These are phyloP conservation scores for Chrysolina haemoptera DNA, from an alignment of 2,888 invertebrate genomes.

Conservation along the genomic window DNA sequence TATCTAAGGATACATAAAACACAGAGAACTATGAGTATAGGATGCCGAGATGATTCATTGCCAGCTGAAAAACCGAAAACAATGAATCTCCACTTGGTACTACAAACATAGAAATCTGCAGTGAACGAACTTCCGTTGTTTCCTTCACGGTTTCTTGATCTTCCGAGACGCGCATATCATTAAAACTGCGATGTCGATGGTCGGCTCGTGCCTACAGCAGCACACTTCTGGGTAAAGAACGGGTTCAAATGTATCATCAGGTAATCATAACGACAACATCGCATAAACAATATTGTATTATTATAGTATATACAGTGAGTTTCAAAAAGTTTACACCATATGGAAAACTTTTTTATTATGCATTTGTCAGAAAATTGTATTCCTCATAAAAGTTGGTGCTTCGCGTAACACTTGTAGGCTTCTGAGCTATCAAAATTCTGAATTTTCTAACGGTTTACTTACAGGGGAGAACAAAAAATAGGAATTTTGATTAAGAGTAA, in stretches of 20 bases:
- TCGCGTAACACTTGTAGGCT: no score
- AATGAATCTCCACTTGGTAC: conserved; percentile 44
- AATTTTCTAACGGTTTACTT: no score
- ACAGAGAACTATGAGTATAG: conserved; percentile 23
- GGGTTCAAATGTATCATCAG: background rate
- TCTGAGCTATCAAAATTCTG: no score
- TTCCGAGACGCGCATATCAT: conserved; percentile 63
- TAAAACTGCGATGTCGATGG: conserved; percentile 58
- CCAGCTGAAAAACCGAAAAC: conserved; percentile 27
- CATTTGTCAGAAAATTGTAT: no score
- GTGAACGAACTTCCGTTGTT: conserved; percentile 64
- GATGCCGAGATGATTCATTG: conserved; percentile 31
- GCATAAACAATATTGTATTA: background rate
- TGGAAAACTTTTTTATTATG: no score
- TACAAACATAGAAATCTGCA: conserved; percentile 61
- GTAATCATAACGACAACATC: background rate
- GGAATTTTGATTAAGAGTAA: no score
- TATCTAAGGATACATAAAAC: background rate
- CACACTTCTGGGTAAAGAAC: conserved; percentile 38
- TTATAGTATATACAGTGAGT: no score
- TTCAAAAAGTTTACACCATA: no score
- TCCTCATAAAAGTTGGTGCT: no score
- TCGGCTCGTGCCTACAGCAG: conserved; percentile 60
- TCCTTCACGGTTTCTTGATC: conserved; percentile 63
- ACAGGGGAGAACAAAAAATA: no score